Conservation (phyloP, 2,888 invertebrate genomes). For the Hirtodrosophila duncani region DNA sequence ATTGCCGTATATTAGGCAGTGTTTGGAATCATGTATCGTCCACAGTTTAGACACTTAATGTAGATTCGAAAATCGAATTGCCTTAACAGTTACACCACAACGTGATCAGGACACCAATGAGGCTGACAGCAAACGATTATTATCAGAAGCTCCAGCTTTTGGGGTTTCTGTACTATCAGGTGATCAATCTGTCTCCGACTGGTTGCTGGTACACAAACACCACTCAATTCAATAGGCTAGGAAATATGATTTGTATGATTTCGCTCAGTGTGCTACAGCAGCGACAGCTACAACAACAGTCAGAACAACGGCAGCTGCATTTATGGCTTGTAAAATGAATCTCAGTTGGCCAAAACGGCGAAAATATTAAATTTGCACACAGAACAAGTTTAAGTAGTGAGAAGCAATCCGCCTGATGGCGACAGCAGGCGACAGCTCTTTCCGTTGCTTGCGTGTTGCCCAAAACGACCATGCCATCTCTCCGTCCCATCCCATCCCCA, state of each 20-base stretch:
- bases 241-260: too few relatives aligned
- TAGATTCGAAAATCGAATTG: background rate
- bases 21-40: too few relatives aligned
- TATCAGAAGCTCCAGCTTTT: too few relatives aligned
- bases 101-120: too few relatives aligned
- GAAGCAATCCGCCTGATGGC: conserved; percentile 1
- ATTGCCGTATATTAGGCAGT: too few relatives aligned
- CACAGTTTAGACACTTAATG: too few relatives aligned
- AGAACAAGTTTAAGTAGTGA: conserved; percentile 66
- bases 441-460: conserved; percentile 41
- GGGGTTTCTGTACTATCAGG: too few relatives aligned
- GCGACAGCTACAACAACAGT: conserved; percentile 19
- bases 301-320: conserved; percentile 26
- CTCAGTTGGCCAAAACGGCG: conserved; percentile 57
- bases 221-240: background rate
- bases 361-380: conserved; percentile 67
- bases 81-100: too few relatives aligned
- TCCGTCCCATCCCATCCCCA: background rate
- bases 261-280: conserved; percentile 15
- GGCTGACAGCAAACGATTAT: too few relatives aligned
- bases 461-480: conserved; percentile 26
- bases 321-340: conserved; percentile 62
- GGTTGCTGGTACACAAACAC: background rate
- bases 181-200: too few relatives aligned
- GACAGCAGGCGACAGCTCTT: conserved; percentile 21